A percentile compares a stretch with the other conserved stretches of the same genome.
Evolutionary conservation across 53 echinoderm and acorn worm genomes (phyloP).

Genomic region (Paracentrotus lividus): DNA sequence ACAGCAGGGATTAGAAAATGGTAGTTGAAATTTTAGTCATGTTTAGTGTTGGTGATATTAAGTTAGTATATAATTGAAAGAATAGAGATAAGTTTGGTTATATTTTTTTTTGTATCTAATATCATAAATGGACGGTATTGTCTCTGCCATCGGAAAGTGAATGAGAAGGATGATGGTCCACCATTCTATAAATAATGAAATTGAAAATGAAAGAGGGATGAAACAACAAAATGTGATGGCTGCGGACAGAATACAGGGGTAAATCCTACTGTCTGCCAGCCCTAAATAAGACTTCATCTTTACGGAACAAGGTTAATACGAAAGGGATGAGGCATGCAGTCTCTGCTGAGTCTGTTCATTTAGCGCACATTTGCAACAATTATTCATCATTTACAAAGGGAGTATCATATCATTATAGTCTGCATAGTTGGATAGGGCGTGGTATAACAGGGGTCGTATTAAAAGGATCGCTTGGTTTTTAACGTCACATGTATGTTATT

Average conservation of each 20-base stretch:
- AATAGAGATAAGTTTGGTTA: too few relatives aligned
- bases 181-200: not conserved
- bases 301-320: conserved; percentile 44
- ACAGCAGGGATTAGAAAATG: too few relatives aligned
- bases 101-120: too few relatives aligned
- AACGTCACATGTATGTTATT: not conserved
- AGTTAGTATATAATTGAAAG: too few relatives aligned
- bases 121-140: not conserved
- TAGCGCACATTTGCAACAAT: conserved; percentile 18
- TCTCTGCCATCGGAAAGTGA: not conserved
- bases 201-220: not conserved
- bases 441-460: not conserved
- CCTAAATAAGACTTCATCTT: conserved; percentile 45
- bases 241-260: conserved; percentile 29
- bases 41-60: too few relatives aligned
- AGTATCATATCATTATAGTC: not conserved
- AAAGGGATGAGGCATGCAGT: conserved; percentile 16
- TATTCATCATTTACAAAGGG: conserved; percentile 20
- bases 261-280: conserved; percentile 17
- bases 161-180: conserved; percentile 23
- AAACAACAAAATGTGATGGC: not conserved
- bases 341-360: not conserved
- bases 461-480: not conserved
- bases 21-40: too few relatives aligned
- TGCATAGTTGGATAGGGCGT: not conserved